Base-by-base conservation (phyloP, 2,888 invertebrate species). In the Proisotoma minuta region DNA sequence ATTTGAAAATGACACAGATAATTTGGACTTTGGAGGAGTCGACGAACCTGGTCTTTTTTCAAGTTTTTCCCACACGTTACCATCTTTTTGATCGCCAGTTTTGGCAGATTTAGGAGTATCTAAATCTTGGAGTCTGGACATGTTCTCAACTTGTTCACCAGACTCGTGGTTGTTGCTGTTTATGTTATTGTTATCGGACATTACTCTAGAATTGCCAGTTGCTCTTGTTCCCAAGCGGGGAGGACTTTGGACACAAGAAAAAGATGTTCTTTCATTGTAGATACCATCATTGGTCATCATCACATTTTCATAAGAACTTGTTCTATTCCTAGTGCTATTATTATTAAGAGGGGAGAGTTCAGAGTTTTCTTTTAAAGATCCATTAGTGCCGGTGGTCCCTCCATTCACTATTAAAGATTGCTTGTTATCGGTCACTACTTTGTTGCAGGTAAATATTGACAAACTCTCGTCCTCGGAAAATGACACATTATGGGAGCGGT, bases 231-330 rank as follows among this genome's bases (percentile, higher is more conserved):
- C 53, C 5, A 54, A 29, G 20, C 53, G 34, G 5, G 53, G 53
- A 34, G 56, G 56, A 18, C 43, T 40, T 24, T 56, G 56, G 23
- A 47, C 39, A 20, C 43, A 4, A 20, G 3, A 4, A 4, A 26
- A 49, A 22, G 20, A 15, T 3, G 4, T 22, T 15, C 20, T 47
- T 12, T 3, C 20, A 34, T 8, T 12, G 50, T 50, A 3, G 10
- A 10, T 12, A 54, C 29, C 53, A 27, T 8, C 26, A 34, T 22
- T 54, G 39, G 53, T 18, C 22, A 52, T 20, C 28, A 76, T 26
- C n/a, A 76, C 74, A 60, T 77, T 79, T 67, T 78, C 78, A 62
- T 77, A 77, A 0, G 77, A 74, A 62, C 74, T 77, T 77, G 0
- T 69, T 24, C 60, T 63, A 60, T 60, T 63, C 58, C 65, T 60